Base-by-base conservation (phyloP, 2,113 vertebrate genomes). In the Microcebus tavaratra region DNA sequence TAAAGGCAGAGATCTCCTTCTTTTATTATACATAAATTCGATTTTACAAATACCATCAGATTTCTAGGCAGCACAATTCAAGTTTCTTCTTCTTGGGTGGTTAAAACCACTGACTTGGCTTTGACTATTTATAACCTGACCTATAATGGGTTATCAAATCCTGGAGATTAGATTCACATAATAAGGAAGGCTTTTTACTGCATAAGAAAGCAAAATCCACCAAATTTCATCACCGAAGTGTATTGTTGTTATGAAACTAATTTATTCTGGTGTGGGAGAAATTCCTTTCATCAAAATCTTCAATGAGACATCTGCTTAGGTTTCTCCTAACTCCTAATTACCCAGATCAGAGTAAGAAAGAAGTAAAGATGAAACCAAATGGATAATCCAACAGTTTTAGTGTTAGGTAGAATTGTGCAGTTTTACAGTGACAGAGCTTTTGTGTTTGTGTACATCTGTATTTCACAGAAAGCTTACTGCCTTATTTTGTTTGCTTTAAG, bases 121-220 rank as follows among this genome's bases (percentile, higher is more conserved):
- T 92, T 92, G 50, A 34, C 39, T 42, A 89, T 96, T 91, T 86
- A 57, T 53, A 86, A 36, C 7, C 39, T 90, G 53, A 39, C 15
- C 39, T 79, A 4, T 39, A 39, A 73, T 67, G 90, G 25, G 31
- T 65, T 85, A 94, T 94, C 65, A 55, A 70, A 55, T 76, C 27
- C 27, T 25, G 34, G 70, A 83, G 78, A 94, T 90, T 68, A 86
- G 8, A 45, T 91, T 94, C 90, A 78, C 29, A 27, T 53, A 55
- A 68, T 42, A 87, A 91, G 55, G 76, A 91, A 81, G 27, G 27
- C 23, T 90, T 95, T 78, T 61, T 73, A 76, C 63, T 83, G 17
- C n/a, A 45, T 76, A 81, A 93, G 42, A 84, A 88, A 94, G 73
- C 73, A 96, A 89, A 93, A 87, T 42, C 39, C 39, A 63, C 65